Evolutionary conservation across 2,888 invertebrate genomes (phyloP).

Genomic region (Hydraecia micacea): DNA sequence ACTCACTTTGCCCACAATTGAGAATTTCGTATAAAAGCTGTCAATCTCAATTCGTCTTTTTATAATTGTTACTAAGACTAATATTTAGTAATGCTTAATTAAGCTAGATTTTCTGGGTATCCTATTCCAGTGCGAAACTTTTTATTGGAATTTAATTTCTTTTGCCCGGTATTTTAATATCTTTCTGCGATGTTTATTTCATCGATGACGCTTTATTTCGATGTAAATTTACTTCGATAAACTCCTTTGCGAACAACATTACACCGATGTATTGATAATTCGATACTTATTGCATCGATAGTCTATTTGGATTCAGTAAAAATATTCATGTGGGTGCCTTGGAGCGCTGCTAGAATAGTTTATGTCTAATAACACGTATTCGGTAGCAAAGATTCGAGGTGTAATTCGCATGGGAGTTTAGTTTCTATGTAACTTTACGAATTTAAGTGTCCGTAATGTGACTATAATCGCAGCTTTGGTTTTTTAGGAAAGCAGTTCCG

Average conservation of each 20-base stretch:
- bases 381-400: neutral
- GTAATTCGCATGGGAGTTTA: neutral
- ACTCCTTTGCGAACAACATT: too few species aligned
- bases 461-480: neutral
- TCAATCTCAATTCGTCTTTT: conserved; percentile 26
- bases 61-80: neutral
- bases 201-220: neutral
- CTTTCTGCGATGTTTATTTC: neutral
- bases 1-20: conserved; percentile 24
- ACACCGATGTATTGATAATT: neutral
- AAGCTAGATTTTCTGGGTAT: neutral
- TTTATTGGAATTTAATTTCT: neutral
- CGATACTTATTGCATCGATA: neutral
- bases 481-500: neutral
- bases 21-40: conserved; percentile 22
- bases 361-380: neutral
- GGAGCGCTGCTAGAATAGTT: neutral
- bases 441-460: neutral
- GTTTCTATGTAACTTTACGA: neutral
- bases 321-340: too few species aligned
- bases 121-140: neutral
- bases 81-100: neutral
- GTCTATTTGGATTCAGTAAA: neutral
- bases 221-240: neutral
- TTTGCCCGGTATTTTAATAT: too few species aligned